Percentiles rank a stretch among this genome's conserved stretches.
Evolutionary conservation across 2,113 vertebrate species (phyloP).

Genomic region (Eupsittula cactorum): DNA sequence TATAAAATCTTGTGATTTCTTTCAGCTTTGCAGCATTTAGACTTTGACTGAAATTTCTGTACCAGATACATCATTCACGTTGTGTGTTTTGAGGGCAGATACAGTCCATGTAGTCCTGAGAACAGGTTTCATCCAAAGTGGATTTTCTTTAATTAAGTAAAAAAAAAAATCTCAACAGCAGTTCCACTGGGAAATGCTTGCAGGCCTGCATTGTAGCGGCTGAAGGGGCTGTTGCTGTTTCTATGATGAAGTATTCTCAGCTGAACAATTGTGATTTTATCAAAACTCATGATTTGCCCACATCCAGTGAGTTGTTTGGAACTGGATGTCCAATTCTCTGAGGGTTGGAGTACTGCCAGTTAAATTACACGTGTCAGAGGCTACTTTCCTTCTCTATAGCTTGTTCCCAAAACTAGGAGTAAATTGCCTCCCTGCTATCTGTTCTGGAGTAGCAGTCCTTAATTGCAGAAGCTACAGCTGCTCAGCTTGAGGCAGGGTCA

Average conservation of each 20-base stretch:
- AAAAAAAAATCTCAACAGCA: neutral
- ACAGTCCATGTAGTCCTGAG: neutral
- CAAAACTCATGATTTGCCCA: neutral
- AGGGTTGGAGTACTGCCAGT: neutral
- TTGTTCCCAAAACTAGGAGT: neutral
- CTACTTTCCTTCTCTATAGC: neutral
- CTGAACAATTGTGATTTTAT: neutral
- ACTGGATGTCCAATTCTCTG: neutral
- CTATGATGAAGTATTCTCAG: neutral
- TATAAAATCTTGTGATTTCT: neutral
- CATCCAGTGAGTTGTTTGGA: neutral
- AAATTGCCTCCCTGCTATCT: neutral
- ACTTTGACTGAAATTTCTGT: neutral
- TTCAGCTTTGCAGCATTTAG: neutral
- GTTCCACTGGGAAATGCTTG: neutral
- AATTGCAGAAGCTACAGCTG: neutral
- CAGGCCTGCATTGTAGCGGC: neutral
- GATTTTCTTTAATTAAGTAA: neutral
- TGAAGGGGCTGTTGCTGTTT: neutral
- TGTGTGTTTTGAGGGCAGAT: neutral
- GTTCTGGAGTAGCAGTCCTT: neutral
- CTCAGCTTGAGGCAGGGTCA: neutral
- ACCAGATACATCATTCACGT: neutral
- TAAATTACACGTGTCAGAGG: neutral
- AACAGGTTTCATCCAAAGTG: neutral